Percentiles rank a stretch among this genome's conserved stretches.
Conservation (phyloP, 2,797 vertebrate species). For the Gouania willdenowi region DNA sequence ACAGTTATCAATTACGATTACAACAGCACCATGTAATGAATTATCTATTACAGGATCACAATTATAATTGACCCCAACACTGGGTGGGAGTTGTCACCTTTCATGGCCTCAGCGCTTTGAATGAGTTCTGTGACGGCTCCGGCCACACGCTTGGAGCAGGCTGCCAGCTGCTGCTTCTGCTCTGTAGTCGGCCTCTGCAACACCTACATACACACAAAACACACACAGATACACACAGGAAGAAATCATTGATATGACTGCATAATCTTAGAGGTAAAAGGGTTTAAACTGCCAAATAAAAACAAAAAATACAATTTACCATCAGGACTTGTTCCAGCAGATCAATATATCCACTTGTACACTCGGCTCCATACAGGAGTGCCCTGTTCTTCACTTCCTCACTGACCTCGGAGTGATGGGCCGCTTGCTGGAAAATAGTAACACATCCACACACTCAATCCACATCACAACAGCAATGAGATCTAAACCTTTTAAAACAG, state of each 20-base stretch:
- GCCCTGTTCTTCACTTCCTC: constrained; percentile 82
- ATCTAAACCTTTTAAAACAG: no score
- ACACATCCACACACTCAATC: not conserved
- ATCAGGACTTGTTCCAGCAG: constrained; percentile 87
- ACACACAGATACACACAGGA: not conserved
- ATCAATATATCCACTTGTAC: constrained; percentile 84
- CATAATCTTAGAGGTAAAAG: no score
- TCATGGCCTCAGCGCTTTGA: constrained; percentile 92
- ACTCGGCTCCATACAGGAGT: constrained; percentile 83
- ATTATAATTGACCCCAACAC: no score
- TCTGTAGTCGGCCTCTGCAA: constrained; percentile 87
- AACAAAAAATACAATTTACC: constrained; percentile 61
- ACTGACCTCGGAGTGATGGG: constrained; percentile 82
- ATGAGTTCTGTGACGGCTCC: constrained; percentile 91
- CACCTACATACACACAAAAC: constrained; percentile 61
- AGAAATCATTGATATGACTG: no score
- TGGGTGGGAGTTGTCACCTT: constrained; percentile 78
- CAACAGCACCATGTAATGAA: not conserved
- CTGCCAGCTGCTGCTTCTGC: constrained; percentile 84
- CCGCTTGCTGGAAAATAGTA: constrained; percentile 81
- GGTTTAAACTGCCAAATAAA: not conserved
- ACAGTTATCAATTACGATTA: not conserved
- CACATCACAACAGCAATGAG: not conserved
- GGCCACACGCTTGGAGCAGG: constrained; percentile 86
- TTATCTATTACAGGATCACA: no score